These are phyloP conservation scores for Macrosteles quadrilineatus DNA, from an alignment of 1,140 invertebrate species.

Conservation along the genomic window DNA sequence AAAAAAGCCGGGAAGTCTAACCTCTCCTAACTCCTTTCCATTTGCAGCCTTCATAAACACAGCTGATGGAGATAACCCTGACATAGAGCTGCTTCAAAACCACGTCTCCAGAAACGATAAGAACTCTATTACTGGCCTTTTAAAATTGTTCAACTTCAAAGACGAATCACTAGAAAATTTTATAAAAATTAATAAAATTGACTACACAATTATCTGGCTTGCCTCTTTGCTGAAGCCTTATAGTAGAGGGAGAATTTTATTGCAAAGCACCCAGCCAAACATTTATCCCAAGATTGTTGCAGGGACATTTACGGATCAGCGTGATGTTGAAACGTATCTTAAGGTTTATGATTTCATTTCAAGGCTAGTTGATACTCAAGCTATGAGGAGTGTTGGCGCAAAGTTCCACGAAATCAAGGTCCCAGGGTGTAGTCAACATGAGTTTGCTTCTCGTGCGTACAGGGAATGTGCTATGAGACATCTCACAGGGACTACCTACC, in stretches of 20 bases:
- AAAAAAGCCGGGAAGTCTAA: too few relatives aligned
- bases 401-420: slow-evolving; percentile 66
- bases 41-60: too few relatives aligned
- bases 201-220: not conserved
- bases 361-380: slow-evolving; percentile 34
- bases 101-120: slow-evolving; percentile 75
- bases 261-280: slow-evolving; percentile 64
- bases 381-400: slow-evolving; percentile 38
- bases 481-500: slow-evolving; percentile 84
- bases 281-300: slow-evolving; percentile 76
- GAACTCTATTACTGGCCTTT: not conserved
- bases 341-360: slow-evolving; percentile 40
- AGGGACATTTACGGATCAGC: slow-evolving; percentile 69
- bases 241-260: slow-evolving; percentile 65
- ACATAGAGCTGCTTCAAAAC: slow-evolving; percentile 81
- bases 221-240: slow-evolving; percentile 52
- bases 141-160: not conserved
- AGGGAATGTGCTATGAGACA: slow-evolving; percentile 83
- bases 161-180: too few relatives aligned
- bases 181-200: too few relatives aligned
- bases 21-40: too few relatives aligned
- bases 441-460: slow-evolving; percentile 75
- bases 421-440: slow-evolving; percentile 71
- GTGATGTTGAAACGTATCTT: slow-evolving; percentile 68
- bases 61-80: slow-evolving; percentile 73